phyloP scores from a whole-genome alignment of 1,140 invertebrate genomes.

The Pantala flavescens region DNA sequence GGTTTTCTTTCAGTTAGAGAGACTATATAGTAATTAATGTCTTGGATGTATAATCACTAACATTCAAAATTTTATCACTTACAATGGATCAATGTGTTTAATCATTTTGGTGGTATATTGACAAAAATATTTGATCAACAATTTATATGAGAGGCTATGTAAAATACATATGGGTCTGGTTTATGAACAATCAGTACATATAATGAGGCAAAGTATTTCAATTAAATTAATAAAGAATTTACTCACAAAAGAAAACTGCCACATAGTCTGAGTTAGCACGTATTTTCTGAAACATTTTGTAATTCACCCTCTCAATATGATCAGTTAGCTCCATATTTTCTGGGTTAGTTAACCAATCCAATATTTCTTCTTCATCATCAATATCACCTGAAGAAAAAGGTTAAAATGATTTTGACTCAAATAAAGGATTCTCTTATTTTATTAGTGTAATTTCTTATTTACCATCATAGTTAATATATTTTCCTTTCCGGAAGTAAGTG shows the following conservation, averaged over 20 bases:
- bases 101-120: no score
- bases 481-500: slow-evolving; percentile 82
- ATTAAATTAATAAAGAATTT: no score
- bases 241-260: slow-evolving; percentile 92
- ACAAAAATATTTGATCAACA: no score
- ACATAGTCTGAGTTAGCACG: slow-evolving; percentile 81
- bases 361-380: slow-evolving; percentile 84
- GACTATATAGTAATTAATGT: no score
- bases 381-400: slow-evolving; percentile 49
- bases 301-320: slow-evolving; percentile 85
- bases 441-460: slow-evolving; percentile 18
- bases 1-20: no score
- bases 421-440: slow-evolving; percentile 6
- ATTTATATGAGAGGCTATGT: no score
- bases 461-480: slow-evolving; percentile 84
- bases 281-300: slow-evolving; percentile 88
- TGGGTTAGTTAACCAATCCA: slow-evolving; percentile 88
- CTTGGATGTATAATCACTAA: no score
- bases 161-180: no score
- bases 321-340: slow-evolving; percentile 91
- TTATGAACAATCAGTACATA: no score
- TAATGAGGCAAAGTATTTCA: no score
- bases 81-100: no score
- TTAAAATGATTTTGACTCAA: not conserved
- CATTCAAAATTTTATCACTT: no score